Base-by-base conservation (phyloP, 2,888 invertebrate genomes). In the Phania funesta region DNA sequence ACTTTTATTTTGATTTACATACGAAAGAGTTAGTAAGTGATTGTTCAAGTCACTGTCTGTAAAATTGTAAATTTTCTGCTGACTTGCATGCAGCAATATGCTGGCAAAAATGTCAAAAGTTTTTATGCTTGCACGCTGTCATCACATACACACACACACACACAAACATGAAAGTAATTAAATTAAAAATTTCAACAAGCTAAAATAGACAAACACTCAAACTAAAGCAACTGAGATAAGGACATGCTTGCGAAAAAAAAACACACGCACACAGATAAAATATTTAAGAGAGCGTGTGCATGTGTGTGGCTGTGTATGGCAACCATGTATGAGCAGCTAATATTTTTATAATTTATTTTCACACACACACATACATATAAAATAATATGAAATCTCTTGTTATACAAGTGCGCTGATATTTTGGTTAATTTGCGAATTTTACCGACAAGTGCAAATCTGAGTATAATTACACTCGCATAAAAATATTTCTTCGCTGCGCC, bases 151-250 rank as follows among this genome's bases (percentile, higher is more conserved):
- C 1, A n/a, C 38, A 41, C n/a, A 41, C 35, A 41, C n/a, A n/a
- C n/a, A n/a, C n/a, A n/a, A n/a, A n/a, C n/a, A n/a, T 46, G 46
- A 9, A 26, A 67, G 67, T 76, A 68, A 76, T 68, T 76, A 76
- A 76, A 68, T 76, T 68, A 76, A 76, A 56, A 62, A 52, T 60
- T 62, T 68, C 52, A 76, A 44, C 68, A 68, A 44, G 26, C 32
- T 29, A 44, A 48, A 67, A 70, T 18, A 38, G 20, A 50, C 6
- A 16, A 1, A 50, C 48, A 22, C 16, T 32, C 29, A 52, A 8
- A 38, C 18, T 26, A n/a, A n/a, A n/a, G n/a, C n/a, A n/a, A n/a
- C n/a, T n/a, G n/a, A n/a, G n/a, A n/a, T n/a, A n/a, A n/a, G n/a
- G n/a, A n/a, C n/a, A n/a, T n/a, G n/a, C n/a, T n/a, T n/a, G n/a